phyloP scores from a whole-genome alignment of 2,113 vertebrate genomes.

The Erythrocercus mccallii region DNA sequence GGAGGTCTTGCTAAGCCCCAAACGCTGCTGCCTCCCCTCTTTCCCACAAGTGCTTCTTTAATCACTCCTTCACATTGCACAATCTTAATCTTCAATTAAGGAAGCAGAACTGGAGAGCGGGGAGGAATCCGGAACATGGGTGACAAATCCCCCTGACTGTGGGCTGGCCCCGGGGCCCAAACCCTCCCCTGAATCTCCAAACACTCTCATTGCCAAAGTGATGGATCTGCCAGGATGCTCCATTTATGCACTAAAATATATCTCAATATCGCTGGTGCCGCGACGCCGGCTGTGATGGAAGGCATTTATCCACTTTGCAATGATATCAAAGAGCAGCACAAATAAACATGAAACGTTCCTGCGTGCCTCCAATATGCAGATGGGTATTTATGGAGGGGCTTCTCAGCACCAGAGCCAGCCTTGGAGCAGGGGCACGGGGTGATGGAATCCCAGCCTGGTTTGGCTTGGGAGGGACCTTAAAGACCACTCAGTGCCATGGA shows the following conservation, averaged over 20 bases:
- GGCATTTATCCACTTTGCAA: conserved; percentile 34
- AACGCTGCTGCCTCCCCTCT: conserved; percentile 20
- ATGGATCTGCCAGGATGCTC: conserved; percentile 21
- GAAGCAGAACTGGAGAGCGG: background rate
- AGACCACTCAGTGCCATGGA: fast-evolving
- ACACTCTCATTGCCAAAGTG: background rate
- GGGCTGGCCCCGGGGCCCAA: background rate
- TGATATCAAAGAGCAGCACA: conserved; percentile 18
- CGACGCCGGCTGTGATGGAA: background rate
- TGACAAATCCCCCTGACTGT: background rate
- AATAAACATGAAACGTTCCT: background rate
- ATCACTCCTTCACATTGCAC: conserved; percentile 35
- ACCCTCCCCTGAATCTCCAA: background rate
- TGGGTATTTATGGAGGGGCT: background rate
- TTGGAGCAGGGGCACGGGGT: background rate
- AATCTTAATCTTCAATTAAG: conserved; percentile 55
- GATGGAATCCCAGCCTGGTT: background rate
- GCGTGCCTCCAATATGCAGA: background rate
- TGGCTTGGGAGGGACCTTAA: background rate
- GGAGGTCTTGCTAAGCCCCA: conserved; percentile 50
- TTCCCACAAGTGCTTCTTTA: conserved; percentile 35
- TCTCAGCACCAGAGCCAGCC: background rate
- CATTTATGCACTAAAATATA: conserved; percentile 7
- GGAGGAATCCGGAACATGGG: background rate
- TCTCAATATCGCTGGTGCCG: background rate